phyloP scores from a whole-genome alignment of 1,140 invertebrate species.

The Lepidurus arcticus region DNA sequence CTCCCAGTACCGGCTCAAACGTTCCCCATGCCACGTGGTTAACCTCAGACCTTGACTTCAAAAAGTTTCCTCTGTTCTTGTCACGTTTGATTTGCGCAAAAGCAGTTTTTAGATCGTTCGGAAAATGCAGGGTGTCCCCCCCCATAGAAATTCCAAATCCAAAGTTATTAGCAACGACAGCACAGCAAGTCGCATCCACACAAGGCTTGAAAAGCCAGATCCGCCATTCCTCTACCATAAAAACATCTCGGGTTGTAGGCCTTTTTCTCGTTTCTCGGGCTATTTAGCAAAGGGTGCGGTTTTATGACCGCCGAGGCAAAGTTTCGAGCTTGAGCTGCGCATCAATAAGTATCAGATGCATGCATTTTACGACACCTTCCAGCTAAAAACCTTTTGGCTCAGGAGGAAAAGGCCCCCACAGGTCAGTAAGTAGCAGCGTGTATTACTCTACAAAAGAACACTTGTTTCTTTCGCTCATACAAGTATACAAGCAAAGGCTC shows the following conservation, averaged over 20 bases:
- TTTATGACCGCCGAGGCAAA: background rate
- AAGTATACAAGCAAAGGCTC: background rate
- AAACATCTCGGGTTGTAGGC: background rate
- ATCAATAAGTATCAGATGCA: slow-evolving; percentile 6
- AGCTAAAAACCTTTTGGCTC: background rate
- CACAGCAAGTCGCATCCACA: background rate
- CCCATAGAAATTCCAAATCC: no score
- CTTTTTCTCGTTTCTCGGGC: background rate
- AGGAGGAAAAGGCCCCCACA: background rate
- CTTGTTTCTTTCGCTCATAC: slow-evolving; percentile 6
- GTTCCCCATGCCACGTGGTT: background rate
- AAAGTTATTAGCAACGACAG: background rate
- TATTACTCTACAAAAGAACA: background rate
- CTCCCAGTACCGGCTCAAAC: background rate
- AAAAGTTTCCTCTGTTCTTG: background rate
- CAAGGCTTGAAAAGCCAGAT: background rate
- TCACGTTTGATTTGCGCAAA: background rate
- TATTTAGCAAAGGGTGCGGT: slow-evolving; percentile 15
- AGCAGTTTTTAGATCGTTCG: background rate
- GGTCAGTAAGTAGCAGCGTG: background rate
- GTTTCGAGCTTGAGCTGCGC: background rate
- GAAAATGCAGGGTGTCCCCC: no score
- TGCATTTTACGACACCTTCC: slow-evolving; percentile 14
- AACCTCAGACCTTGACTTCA: background rate
- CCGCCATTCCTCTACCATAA: background rate